Base-by-base conservation (phyloP, 2,888 invertebrate genomes). In the Glaucopsyche alexis region DNA sequence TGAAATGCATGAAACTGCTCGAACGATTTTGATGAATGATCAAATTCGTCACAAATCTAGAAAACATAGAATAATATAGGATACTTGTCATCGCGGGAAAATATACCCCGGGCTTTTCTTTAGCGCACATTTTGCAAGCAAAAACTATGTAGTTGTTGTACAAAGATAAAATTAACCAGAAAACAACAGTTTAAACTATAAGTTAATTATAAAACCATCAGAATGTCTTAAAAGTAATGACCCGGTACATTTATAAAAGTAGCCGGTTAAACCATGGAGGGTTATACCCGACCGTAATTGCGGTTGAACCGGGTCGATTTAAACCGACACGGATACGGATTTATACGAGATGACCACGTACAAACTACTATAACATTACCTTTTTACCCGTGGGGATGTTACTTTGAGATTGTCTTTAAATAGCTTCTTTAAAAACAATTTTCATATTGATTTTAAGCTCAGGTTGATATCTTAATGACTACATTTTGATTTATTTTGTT, bases 171-270 rank as follows among this genome's bases (percentile, higher is more conserved):
- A 16, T 2, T 0, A 55, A 60, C 60, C 13, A 60, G 60, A 60
- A 60, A 60, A 1, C 29, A 38, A 16, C 29, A 13, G 60, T 38
- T 60, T 9, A 60, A 60, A 38, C 60, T 60, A 60, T 14, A 60
- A 60, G 38, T 60, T 60, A 38, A 60, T 60, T 60, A 60, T 60
- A 60, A 60, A 60, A 7, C 29, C 60, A 60, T 38, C 60, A 60
- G 19, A 19, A 19, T 13, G 29, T 38, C 60, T 38, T 29, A 60
- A 13, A 60, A 60, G 29, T 60, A 60, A 60, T 60, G 60, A 9
- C 9, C 60, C 60, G 60, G 60, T 29, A 60, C 14, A 29, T 60
- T 38, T 60, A 60, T 60, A 60, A 60, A 60, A 60, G 60, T 60
- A 55, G 55, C 55, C 13, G 60, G 60, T 29, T 60, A 38, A 14